phyloP scores from a whole-genome alignment of 2,797 vertebrate species.

The Echeneis naucrates region DNA sequence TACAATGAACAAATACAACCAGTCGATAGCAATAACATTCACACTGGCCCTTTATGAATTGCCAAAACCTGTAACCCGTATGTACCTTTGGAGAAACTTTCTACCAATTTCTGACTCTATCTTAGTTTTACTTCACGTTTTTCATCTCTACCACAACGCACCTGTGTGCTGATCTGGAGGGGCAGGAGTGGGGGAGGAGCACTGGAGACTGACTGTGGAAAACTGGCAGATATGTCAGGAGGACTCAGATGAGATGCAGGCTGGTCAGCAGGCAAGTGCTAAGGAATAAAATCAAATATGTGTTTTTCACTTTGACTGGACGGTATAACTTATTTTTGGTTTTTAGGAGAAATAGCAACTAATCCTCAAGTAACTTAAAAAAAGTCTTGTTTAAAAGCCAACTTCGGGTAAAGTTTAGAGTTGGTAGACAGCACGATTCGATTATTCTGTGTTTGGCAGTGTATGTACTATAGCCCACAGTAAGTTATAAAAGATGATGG shows the following conservation, averaged over 20 bases:
- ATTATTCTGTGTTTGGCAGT: slow-evolving; percentile 29
- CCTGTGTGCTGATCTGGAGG: slow-evolving; percentile 81
- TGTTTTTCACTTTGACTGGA: slow-evolving; percentile 18
- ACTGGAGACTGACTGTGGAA: slow-evolving; percentile 60
- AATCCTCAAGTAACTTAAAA: not conserved
- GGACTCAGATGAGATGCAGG: slow-evolving; percentile 65
- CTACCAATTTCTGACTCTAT: not conserved
- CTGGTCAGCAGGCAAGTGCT: slow-evolving; percentile 65
- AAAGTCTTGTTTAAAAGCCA: not conserved
- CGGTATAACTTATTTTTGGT: slow-evolving; percentile 10
- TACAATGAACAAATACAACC: slow-evolving; percentile 71
- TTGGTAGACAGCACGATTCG: slow-evolving; percentile 2
- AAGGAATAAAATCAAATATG: slow-evolving; percentile 46
- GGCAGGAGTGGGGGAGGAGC: slow-evolving; percentile 71
- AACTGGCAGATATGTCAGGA: slow-evolving; percentile 63
- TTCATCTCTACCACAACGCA: slow-evolving; percentile 49
- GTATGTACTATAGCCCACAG: slow-evolving; percentile 3
- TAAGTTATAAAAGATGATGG: slow-evolving; percentile 28
- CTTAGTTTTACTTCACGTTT: slow-evolving; percentile 10
- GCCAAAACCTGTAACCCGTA: slow-evolving; percentile 22
- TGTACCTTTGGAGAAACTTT: slow-evolving; percentile 11
- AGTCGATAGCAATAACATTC: slow-evolving; percentile 69
- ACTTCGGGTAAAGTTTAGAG: slow-evolving; percentile 22
- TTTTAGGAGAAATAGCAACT: slow-evolving; percentile 15
- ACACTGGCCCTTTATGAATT: slow-evolving; percentile 75